phyloP scores from a whole-genome alignment of 2,113 vertebrate genomes.

The Sinocyclocheilus anophthalmus region DNA sequence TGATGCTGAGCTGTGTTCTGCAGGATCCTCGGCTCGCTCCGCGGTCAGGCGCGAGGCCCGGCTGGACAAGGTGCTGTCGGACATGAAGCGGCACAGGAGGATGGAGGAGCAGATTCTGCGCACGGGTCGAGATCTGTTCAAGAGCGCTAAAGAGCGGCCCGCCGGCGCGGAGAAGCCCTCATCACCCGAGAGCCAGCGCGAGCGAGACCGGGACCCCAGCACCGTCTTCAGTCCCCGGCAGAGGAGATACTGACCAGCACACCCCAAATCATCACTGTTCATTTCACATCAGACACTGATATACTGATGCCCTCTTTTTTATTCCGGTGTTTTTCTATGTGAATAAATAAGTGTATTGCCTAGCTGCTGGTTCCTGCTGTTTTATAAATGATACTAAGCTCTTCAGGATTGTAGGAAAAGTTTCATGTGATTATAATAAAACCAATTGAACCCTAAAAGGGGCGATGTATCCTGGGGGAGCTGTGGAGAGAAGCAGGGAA shows the following conservation, averaged over 20 bases:
- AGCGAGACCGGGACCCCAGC: constrained; percentile 77
- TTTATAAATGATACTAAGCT: background rate
- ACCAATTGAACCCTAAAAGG: no score
- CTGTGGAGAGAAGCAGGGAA: no score
- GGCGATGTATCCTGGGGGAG: no score
- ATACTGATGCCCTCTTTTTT: no score
- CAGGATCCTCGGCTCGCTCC: constrained; percentile 79
- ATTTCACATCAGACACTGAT: no score
- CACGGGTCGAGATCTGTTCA: constrained; percentile 76
- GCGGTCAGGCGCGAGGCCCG: constrained; percentile 83
- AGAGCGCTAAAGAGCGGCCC: constrained; percentile 67
- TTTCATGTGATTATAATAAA: no score
- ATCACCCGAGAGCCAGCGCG: constrained; percentile 74
- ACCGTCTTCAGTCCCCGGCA: constrained; percentile 84
- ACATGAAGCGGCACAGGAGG: constrained; percentile 90
- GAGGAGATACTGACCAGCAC: constrained; percentile 76
- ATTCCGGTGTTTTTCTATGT: background rate
- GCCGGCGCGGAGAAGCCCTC: constrained; percentile 63
- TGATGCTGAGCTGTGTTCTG: background rate
- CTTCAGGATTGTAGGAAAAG: no score
- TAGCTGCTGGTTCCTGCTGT: background rate
- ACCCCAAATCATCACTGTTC: no score
- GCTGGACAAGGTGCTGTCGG: constrained; percentile 87
- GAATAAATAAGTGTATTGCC: constrained; percentile 38
- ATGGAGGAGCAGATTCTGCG: constrained; percentile 87